Base-by-base conservation (phyloP, 2,888 invertebrate species). In the Ashinkailepas kermadecensis region DNA sequence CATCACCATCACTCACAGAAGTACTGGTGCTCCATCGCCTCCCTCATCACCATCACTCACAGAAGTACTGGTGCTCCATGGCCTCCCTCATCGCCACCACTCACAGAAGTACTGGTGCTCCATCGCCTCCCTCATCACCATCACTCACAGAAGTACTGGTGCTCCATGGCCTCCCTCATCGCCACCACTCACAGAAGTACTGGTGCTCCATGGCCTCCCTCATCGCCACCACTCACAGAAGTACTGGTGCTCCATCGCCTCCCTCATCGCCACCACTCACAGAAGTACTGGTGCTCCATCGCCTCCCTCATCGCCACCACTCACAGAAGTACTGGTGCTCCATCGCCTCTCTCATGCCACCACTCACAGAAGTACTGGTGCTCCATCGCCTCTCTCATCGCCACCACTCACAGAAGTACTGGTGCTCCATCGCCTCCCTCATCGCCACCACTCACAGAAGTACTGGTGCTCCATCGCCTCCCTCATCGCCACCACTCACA, bases 131-230 rank as follows among this genome's bases (percentile, higher is more conserved):
- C n/a, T n/a, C n/a, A n/a, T n/a, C n/a, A n/a, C n/a, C n/a, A n/a
- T n/a, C n/a, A n/a, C n/a, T n/a, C n/a, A n/a, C 93, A 94, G 91
- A 99, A 99, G 90, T 99, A 99, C 85, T 98, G 95, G 90, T 99
- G 99, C 88, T 97, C 97, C 99, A 99, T 99, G 86, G 99, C 99
- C 90, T 99, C 99, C n/a, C n/a, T n/a, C n/a, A n/a, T n/a, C n/a
- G n/a, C n/a, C n/a, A n/a, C n/a, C n/a, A n/a, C n/a, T n/a, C n/a
- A n/a, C 93, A 94, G 91, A 99, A 99, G 90, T 99, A 99, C 85
- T 98, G 95, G 90, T 99, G 99, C 88, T 97, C 97, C 99, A 99
- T 99, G 86, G 99, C 99, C 90, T 99, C 99, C n/a, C n/a, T n/a
- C n/a, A n/a, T n/a, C n/a, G n/a, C n/a, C n/a, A n/a, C n/a, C n/a